Base-by-base conservation (phyloP, 2,113 vertebrate species). In the Urocolius indicus region DNA sequence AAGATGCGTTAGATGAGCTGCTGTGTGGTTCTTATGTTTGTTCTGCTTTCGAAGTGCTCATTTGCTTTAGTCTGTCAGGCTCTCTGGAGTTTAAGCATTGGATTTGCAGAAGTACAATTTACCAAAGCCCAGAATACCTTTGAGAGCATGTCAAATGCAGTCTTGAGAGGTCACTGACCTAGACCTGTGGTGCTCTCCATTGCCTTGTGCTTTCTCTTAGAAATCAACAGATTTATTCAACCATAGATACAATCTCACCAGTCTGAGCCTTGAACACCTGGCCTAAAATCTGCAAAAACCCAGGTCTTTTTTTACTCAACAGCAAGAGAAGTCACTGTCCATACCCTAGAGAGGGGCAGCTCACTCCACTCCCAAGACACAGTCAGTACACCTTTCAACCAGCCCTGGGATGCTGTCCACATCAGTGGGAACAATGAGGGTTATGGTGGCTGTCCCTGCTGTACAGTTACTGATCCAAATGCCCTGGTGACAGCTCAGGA, bases 21-120 rank as follows among this genome's bases (percentile, higher is more conserved):
- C 71, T 58, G 19, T 69, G 54, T 83, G 49, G 55, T 59, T 74
- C 58, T 89, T 29, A 4, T 27, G 38, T 71, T 87, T 68, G 29
- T 68, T 36, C 62, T 57, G 79, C 61, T 93, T 83, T 90, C 84
- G n/a, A 49, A 57, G 89, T 55, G 88, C 82, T 94, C 36, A 19
- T 38, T 88, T 87, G 74, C 80, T 96, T 93, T 75, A 79, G 49
- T 62, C 32, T 78, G 10, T 15, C 54, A 77, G 51, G 23, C 74
- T 92, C 22, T 81, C 75, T 86, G 75, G 55, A 87, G 59, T 18
- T 71, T 83, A 51, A 87, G 67, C n/a, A 20, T 5, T 80, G 84
- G 43, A 23, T 91, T 86, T 90, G 17, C 38, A 88, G 85, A 61
- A 67, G 45, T 45, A 66, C 46, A 52, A 5, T 65, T n/a, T n/a